phyloP scores from a whole-genome alignment of 2,113 vertebrate species.

The Pyxicephalus adspersus region DNA sequence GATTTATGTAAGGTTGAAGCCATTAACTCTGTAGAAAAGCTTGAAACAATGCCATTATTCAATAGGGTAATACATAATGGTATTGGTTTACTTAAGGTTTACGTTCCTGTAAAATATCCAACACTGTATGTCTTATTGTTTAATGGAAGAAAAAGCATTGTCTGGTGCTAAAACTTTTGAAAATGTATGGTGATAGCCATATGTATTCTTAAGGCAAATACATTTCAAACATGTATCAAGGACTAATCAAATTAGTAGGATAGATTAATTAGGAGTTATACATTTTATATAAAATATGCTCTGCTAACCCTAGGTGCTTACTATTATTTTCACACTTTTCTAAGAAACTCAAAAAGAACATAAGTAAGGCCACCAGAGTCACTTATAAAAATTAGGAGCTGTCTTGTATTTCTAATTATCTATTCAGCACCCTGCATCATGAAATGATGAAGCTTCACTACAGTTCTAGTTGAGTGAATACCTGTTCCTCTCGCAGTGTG shows the following conservation, averaged over 20 bases:
- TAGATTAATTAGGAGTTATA: not conserved
- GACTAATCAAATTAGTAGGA: no score
- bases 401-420: no score
- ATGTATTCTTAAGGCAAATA: not conserved
- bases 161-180: not conserved
- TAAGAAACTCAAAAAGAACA: no score
- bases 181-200: not conserved
- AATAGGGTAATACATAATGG: constrained; percentile 25
- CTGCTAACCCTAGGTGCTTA: no score
- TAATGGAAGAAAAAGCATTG: constrained; percentile 23
- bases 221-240: not conserved
- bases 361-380: no score
- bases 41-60: constrained; percentile 37
- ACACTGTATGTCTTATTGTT: not conserved
- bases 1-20: constrained; percentile 33
- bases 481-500: no score
- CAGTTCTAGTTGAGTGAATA: no score
- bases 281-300: no score
- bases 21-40: constrained; percentile 26
- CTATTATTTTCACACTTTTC: no score
- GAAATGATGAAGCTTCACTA: no score
- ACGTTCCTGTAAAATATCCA: constrained; percentile 6
- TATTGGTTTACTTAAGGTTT: constrained; percentile 22
- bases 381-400: no score
- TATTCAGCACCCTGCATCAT: no score